Conservation (phyloP, 64 coral and sea anemone species). For the Exaiptasia diaphana region DNA sequence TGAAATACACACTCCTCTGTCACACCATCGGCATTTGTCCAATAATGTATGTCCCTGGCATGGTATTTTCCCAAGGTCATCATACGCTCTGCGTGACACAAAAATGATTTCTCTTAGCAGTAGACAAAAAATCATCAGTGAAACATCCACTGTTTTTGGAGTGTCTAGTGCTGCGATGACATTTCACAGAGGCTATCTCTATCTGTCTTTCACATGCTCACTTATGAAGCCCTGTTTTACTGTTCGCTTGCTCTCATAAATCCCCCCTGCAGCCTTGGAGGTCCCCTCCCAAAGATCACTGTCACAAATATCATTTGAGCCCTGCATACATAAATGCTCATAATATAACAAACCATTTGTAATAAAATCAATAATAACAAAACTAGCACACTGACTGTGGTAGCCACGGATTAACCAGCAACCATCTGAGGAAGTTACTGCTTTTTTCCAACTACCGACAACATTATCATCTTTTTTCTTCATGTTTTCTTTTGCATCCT, state of each 20-base stretch:
- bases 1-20: background rate
- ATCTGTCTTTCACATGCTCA: too few species aligned
- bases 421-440: background rate
- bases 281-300: background rate
- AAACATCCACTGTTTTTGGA: too few species aligned
- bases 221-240: too few species aligned
- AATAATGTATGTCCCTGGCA: background rate
- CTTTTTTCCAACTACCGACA: slow-evolving; percentile 14
- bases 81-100: too few species aligned
- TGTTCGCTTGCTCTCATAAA: too few species aligned
- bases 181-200: too few species aligned
- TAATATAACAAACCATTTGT: background rate
- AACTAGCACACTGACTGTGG: slow-evolving; percentile 12
- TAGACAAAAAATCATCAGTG: too few species aligned
- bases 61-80: background rate
- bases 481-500: background rate
- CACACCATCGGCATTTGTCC: too few species aligned
- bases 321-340: too few species aligned
- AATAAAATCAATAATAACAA: slow-evolving; percentile 22
- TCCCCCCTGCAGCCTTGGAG: slow-evolving; percentile 12
- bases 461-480: slow-evolving; percentile 1
- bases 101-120: too few species aligned
- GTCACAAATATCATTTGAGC: too few species aligned
- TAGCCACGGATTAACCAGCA: slow-evolving; percentile 1
- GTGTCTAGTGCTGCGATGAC: too few species aligned